phyloP scores from a whole-genome alignment of 2,888 invertebrate genomes.

The Diaphora mendica region DNA sequence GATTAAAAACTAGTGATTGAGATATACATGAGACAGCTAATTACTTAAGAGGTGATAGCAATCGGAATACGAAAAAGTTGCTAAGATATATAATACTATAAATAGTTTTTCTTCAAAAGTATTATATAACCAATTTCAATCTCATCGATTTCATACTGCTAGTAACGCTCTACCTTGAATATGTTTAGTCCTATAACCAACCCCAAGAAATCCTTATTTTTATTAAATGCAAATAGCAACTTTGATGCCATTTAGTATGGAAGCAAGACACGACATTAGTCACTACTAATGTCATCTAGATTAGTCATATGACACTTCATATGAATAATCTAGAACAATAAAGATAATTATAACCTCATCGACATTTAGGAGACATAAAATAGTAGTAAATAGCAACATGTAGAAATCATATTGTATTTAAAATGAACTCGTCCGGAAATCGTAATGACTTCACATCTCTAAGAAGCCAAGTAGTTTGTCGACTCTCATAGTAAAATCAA shows the following conservation, averaged over 20 bases:
- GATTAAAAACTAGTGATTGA: neutral
- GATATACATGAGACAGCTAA: no score
- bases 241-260: neutral
- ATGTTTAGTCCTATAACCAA: neutral
- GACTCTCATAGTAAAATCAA: conserved; percentile 61
- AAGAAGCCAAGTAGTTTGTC: conserved; percentile 40
- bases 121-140: no score
- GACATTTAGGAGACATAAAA: neutral
- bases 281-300: no score
- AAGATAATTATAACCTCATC: neutral
- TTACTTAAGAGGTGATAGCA: no score
- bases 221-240: neutral
- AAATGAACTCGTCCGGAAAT: conserved; percentile 25
- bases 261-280: neutral
- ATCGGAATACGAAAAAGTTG: no score
- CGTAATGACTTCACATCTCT: conserved; percentile 31
- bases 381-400: neutral
- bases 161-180: neutral
- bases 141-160: no score
- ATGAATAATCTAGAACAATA: neutral
- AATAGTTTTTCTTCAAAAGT: no score
- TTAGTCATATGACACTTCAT: no score
- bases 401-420: conserved; percentile 12
- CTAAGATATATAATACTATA: neutral
- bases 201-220: neutral